Percentiles rank a stretch among this genome's conserved stretches.
phyloP scores from a whole-genome alignment of 2,113 vertebrate genomes.

The Dolichallabes microphthalmus region DNA sequence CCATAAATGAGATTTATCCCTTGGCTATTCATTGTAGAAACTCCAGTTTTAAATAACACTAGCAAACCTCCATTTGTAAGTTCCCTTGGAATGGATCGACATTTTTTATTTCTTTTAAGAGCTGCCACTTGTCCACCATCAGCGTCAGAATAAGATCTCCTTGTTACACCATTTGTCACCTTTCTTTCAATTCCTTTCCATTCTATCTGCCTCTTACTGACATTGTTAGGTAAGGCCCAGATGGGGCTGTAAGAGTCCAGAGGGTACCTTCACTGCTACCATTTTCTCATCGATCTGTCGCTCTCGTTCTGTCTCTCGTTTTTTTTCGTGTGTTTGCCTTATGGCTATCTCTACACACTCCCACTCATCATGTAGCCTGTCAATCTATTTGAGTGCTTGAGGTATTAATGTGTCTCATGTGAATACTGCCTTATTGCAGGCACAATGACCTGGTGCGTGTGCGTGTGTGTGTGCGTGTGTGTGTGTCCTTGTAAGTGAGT shows the following conservation, averaged over 20 bases:
- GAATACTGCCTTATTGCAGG: slow-evolving; percentile 13
- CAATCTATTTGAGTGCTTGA: slow-evolving; percentile 42
- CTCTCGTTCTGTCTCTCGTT: slow-evolving; percentile 16
- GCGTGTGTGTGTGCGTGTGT: neutral
- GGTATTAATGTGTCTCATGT: slow-evolving; percentile 38
- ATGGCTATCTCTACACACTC: slow-evolving; percentile 35
- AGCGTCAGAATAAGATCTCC: neutral
- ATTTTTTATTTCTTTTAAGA: neutral
- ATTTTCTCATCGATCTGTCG: slow-evolving; percentile 26
- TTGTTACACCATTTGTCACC: slow-evolving; percentile 28
- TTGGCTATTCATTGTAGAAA: neutral
- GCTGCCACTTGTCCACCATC: neutral
- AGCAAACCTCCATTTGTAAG: neutral
- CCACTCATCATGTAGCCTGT: slow-evolving; percentile 47
- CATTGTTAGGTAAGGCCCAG: slow-evolving; percentile 4
- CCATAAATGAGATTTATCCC: neutral
- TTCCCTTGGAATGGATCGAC: neutral
- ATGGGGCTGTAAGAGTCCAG: slow-evolving; percentile 1
- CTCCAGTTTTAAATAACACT: neutral
- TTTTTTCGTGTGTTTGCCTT: slow-evolving; percentile 37
- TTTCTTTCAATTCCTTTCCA: slow-evolving; percentile 30
- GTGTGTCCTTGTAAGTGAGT: neutral
- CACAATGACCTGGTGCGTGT: neutral
- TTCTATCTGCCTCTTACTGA: slow-evolving; percentile 18
- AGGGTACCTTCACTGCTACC: slow-evolving; percentile 26